phyloP scores from a whole-genome alignment of 2,113 vertebrate genomes.

The Phylloscopus trochilus region DNA sequence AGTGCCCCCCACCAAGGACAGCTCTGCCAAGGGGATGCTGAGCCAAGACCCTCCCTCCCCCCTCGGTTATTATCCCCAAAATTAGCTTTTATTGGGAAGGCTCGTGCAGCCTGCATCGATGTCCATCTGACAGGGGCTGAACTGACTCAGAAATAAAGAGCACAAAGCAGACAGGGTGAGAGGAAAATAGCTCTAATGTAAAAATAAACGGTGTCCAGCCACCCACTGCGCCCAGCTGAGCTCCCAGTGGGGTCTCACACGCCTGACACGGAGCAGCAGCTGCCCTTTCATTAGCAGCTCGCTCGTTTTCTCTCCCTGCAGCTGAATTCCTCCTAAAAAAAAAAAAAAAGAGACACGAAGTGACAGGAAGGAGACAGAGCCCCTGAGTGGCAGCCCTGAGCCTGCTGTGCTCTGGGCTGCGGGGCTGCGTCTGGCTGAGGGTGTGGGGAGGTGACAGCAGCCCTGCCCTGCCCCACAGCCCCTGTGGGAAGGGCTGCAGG shows the following conservation, averaged over 20 bases:
- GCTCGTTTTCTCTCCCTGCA: constrained; percentile 12
- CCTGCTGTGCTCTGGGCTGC: neutral
- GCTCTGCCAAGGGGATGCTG: neutral
- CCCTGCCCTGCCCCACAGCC: neutral
- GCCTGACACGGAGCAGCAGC: constrained; percentile 49
- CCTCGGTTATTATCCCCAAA: neutral
- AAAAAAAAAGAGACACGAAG: neutral
- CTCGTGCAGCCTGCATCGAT: neutral
- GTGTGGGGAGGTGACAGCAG: neutral
- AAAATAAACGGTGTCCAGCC: constrained; percentile 54
- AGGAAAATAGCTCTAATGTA: constrained; percentile 46
- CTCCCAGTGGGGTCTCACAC: neutral
- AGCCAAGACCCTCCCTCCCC: neutral
- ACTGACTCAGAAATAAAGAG: constrained; percentile 20
- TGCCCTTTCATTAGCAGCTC: constrained; percentile 57
- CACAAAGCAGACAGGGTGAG: constrained; percentile 23
- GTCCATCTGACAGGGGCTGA: constrained; percentile 32
- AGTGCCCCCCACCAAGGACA: neutral
- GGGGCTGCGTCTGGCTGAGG: neutral
- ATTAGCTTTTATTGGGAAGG: neutral
- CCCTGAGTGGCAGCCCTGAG: neutral
- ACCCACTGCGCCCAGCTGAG: constrained; percentile 43
- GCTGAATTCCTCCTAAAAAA: constrained; percentile 37
- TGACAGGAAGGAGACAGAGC: constrained; percentile 42
- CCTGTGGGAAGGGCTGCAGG: neutral